Base-by-base conservation (phyloP, 2,113 vertebrate genomes). In the Anarrhichthys ocellatus region DNA sequence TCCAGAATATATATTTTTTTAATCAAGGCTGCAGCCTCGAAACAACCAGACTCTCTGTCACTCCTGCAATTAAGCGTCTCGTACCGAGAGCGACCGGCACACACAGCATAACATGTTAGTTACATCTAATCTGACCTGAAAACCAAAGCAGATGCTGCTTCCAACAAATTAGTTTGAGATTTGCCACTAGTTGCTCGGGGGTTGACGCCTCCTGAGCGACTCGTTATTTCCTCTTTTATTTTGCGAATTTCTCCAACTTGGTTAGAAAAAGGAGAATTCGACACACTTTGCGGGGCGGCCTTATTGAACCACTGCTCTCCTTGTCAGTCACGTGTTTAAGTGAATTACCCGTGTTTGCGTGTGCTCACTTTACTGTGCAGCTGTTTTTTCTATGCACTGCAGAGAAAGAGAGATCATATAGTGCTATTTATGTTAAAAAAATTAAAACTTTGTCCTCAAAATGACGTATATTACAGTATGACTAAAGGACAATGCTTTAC, bases 1-100 rank as follows among this genome's bases (percentile, higher is more conserved):
- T 44, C 32, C 77, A 72, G 44, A 83, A 52, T 62, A 27, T 18
- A 40, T 27, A 7, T 38, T 46, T 58, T 76, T 89, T 82, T 82
- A 78, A 88, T 70, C 77, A 80, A 17, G 70, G 38, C 71, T 74
- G 77, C 67, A 80, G 71, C 67, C 56, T 81, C 52, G 5, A 68
- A 76, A 52, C 62, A 77, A 81, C 15, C 67, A 48, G 20, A 22
- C 69, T 70, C 70, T n/a, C 46, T 77, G 70, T 69, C 80, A 20
- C 81, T 78, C 78, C 70, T 67, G 78, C 74, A 76, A 52, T 81
- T 73, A 67, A 81, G 61, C 85, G 87, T 90, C 87, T 88, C 89
- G 80, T 73, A 24, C 56, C 34, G 5, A 44, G 52, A 54, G 24
- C 4, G 70, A 74, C 73, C 87, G 76, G 78, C 85, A 86, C 82